Evolutionary conservation across 2,888 invertebrate species (phyloP), one percentile per base, ranked within the genome.

Genomic region (Pollenia amentaria): DNA sequence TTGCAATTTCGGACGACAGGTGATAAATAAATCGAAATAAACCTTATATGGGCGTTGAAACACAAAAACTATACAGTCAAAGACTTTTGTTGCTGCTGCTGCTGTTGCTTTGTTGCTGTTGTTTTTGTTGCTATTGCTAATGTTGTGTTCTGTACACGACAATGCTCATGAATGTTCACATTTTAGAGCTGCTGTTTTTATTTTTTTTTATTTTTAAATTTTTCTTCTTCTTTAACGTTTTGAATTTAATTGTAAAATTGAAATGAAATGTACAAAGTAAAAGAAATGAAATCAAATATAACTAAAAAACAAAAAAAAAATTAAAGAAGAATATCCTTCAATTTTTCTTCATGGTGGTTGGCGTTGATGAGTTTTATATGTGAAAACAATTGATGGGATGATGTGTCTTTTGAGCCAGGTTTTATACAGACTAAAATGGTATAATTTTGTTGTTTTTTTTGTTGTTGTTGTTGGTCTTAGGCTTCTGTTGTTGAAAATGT

Each of bases 1-100:
- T 87, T 87, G 87, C 87, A 87, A 87, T 87, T 92, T 91, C 87
- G 90, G 90, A 90, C 92, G 92, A 92, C 92, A 92, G 92, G 92
- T 92, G 92, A 92, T 92, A 92, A 92, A 92, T 92, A 92, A 92
- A 92, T 93, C 92, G 92, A 90, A 91, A 90, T 81, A 77, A 77
- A 72, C 89, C 89, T 85, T 89, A 88, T 89, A 86, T 88, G 88
- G 89, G 87, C 85, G 85, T 85, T 81, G 84, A 75, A 73, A 78
- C 69, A 81, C 75, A 78, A 81, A 78, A 78, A 60, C 80, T 75
- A 82, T 53, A 82, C 65, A 82, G 55, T 60, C 75, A 75, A 42
- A 64, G 65, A 18, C 46, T 80, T 29, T 53, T 69, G 40, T 46
- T 79, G 65, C 18, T 70, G 40, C 12, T 51, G 11, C 40, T 55